These are phyloP conservation scores for Ophion ventricosus DNA, from an alignment of 2,888 invertebrate genomes.

Conservation along the genomic window DNA sequence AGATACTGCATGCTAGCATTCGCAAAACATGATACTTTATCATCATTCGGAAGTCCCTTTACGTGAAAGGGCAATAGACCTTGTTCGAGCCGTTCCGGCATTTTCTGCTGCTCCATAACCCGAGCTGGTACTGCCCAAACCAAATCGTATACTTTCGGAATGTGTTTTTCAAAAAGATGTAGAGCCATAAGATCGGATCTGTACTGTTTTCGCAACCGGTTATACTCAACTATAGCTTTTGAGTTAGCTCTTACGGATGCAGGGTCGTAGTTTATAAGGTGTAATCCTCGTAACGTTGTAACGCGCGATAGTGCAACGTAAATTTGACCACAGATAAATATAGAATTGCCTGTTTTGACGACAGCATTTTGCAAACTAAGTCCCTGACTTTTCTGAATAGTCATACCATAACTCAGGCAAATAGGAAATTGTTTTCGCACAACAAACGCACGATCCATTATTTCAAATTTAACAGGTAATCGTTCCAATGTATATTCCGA, in stretches of 20 bases:
- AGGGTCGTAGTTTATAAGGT: not conserved
- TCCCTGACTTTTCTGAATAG: too few species aligned
- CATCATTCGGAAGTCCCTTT: conserved; percentile 39
- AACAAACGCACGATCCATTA: conserved; percentile 5
- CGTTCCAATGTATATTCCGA: too few species aligned
- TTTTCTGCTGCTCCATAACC: too few species aligned
- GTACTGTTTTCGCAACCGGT: conserved; percentile 59
- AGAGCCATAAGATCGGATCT: conserved; percentile 46
- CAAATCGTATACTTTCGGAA: conserved; percentile 16
- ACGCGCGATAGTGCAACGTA: not conserved
- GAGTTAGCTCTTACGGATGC: too few species aligned
- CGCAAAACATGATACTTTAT: conserved; percentile 48
- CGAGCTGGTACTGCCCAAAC: too few species aligned
- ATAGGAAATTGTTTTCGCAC: not conserved
- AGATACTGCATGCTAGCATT: conserved; percentile 50
- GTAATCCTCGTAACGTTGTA: not conserved
- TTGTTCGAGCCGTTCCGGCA: not conserved
- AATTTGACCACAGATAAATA: too few species aligned
- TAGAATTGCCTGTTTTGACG: not conserved
- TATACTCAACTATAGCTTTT: conserved; percentile 63
- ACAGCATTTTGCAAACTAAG: not conserved
- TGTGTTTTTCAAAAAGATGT: not conserved
- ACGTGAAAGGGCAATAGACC: conserved; percentile 21
- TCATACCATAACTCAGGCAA: not conserved
- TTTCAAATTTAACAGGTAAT: conserved; percentile 30